Percentiles rank a stretch among this genome's conserved stretches.
phyloP scores from a whole-genome alignment of 1,140 invertebrate genomes.

The Heliconius congener region DNA sequence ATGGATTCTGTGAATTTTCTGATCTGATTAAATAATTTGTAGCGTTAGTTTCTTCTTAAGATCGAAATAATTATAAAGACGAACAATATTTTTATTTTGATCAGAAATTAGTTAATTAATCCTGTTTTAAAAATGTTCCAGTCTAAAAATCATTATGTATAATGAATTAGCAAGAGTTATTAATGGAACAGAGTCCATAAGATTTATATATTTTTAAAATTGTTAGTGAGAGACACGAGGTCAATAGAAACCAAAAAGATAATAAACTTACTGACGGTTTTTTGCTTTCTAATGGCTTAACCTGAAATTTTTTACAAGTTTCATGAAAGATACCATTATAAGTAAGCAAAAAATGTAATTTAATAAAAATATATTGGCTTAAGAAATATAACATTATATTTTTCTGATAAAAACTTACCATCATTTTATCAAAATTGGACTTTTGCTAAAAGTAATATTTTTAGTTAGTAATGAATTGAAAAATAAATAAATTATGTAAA shows the following conservation, averaged over 20 bases:
- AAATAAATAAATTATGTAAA: neutral
- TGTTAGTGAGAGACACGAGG: no score
- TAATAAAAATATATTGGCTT: neutral
- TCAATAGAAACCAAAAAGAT: neutral
- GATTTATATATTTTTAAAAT: neutral
- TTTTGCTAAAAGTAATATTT: constrained; percentile 3
- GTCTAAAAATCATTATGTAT: no score
- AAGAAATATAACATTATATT: neutral
- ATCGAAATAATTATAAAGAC: no score
- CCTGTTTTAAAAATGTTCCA: no score
- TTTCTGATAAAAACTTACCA: neutral
- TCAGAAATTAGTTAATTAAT: no score
- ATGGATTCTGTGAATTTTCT: neutral
- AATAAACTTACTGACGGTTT: neutral
- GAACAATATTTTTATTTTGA: no score
- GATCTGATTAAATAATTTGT: no score
- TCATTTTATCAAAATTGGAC: neutral
- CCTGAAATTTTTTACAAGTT: neutral
- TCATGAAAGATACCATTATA: neutral
- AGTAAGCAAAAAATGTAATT: neutral
- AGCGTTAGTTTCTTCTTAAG: no score
- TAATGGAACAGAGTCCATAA: no score
- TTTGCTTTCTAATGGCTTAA: neutral
- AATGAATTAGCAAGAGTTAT: no score
- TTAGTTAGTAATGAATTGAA: neutral